These are phyloP conservation scores for Charina bottae DNA, from an alignment of 2,113 vertebrate genomes.

Conservation along the genomic window DNA sequence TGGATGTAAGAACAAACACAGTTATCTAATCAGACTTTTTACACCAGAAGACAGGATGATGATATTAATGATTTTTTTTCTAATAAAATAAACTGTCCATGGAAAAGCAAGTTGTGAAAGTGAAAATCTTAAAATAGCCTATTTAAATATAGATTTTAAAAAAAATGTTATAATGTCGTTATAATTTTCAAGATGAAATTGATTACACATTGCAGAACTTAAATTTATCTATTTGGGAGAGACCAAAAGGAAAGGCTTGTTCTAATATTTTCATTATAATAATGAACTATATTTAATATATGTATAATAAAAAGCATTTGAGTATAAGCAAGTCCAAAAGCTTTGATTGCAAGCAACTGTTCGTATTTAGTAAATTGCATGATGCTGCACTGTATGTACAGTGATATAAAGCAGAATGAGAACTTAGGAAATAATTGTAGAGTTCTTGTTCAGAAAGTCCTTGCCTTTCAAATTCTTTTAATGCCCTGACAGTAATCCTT, in stretches of 20 bases:
- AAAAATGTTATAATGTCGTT: conserved; percentile 45
- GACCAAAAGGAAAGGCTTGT: conserved; percentile 58
- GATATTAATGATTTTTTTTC: conserved; percentile 70
- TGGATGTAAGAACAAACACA: conserved; percentile 84
- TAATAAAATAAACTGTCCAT: conserved; percentile 70
- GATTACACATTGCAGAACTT: conserved; percentile 53
- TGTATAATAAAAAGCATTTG: conserved; percentile 67
- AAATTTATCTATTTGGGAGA: conserved; percentile 57
- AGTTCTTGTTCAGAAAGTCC: conserved; percentile 62
- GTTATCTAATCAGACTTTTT: conserved; percentile 83
- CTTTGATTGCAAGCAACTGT: conserved; percentile 60
- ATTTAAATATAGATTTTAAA: conserved; percentile 49
- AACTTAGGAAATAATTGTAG: conserved; percentile 57
- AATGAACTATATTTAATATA: conserved; percentile 73
- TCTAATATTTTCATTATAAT: conserved; percentile 72
- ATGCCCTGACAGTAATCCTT: conserved; percentile 59
- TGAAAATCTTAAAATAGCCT: conserved; percentile 72
- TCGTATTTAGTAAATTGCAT: conserved; percentile 57
- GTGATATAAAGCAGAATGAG: conserved; percentile 66
- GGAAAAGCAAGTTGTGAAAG: conserved; percentile 69
- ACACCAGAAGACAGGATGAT: conserved; percentile 80
- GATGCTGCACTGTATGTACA: conserved; percentile 65
- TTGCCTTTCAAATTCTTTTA: conserved; percentile 76
- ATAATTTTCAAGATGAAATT: conserved; percentile 64
- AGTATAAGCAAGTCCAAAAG: conserved; percentile 63